These are phyloP conservation scores for Tylochromis polylepis DNA, from an alignment of 2,113 vertebrate species.

Conservation along the genomic window DNA sequence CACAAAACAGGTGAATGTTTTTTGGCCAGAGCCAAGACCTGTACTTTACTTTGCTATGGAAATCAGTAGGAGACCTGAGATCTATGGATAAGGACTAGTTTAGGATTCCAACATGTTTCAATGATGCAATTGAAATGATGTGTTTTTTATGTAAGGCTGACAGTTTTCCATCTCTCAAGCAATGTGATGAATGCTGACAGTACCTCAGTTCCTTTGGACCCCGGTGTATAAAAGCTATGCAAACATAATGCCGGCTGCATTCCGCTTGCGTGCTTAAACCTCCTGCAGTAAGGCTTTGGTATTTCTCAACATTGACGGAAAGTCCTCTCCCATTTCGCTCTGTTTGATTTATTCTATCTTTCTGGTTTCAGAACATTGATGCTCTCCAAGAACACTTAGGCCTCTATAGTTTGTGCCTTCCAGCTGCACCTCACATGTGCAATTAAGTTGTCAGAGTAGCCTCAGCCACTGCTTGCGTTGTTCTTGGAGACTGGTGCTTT, in stretches of 20 bases:
- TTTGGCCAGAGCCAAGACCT: not conserved
- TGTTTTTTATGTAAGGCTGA: not conserved
- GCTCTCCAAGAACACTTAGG: conserved; percentile 43
- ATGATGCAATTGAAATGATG: not conserved
- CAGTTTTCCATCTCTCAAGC: conserved; percentile 20
- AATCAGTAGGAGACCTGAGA: not conserved
- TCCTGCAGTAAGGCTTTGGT: conserved; percentile 37
- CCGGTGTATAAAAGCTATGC: conserved; percentile 15
- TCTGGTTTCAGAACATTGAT: conserved; percentile 37
- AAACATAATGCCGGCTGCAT: conserved; percentile 26
- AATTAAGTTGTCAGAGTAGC: conserved; percentile 60
- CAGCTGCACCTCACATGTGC: conserved; percentile 60
- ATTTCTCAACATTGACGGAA: conserved; percentile 48
- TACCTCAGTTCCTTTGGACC: conserved; percentile 25
- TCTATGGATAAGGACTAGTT: not conserved
- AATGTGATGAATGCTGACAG: conserved; percentile 29
- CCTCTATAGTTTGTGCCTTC: conserved; percentile 29
- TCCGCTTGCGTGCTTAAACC: conserved; percentile 32
- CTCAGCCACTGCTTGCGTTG: conserved; percentile 25
- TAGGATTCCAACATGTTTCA: not conserved
- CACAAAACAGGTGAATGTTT: not conserved
- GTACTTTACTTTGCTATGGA: not conserved
- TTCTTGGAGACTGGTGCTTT: conserved; percentile 31
- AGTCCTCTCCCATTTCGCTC: conserved; percentile 48
- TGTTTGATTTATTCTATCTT: conserved; percentile 56